Conservation (phyloP, 2,113 vertebrate species). For the Talpa occidentalis region DNA sequence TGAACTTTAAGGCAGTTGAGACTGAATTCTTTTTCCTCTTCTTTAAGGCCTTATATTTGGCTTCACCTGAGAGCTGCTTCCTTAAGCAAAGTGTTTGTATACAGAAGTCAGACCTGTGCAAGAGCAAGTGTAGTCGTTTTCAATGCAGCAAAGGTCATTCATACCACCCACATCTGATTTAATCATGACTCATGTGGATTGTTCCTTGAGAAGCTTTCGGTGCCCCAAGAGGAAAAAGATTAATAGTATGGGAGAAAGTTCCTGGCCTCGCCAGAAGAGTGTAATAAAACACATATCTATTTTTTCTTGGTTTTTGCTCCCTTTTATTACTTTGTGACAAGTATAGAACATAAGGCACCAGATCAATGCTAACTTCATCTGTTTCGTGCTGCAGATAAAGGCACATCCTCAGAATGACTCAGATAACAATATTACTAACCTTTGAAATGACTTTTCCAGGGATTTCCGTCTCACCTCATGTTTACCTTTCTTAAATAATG, state of each 20-base stretch:
- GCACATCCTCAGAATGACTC: neutral
- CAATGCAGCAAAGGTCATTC: neutral
- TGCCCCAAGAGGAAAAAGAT: neutral
- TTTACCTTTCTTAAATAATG: constrained; percentile 6
- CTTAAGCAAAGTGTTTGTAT: neutral
- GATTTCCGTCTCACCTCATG: neutral
- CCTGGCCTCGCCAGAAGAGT: neutral
- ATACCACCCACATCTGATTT: constrained; percentile 47
- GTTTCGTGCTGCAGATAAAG: constrained; percentile 50
- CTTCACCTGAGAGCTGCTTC: neutral
- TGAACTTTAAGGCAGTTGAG: constrained; percentile 7
- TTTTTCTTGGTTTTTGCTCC: neutral
- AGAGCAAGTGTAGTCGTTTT: neutral
- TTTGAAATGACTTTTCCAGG: neutral
- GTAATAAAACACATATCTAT: neutral
- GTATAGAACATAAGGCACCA: constrained; percentile 44
- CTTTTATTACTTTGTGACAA: constrained; percentile 60
- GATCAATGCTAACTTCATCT: neutral
- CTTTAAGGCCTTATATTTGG: neutral
- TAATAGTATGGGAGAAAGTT: neutral
- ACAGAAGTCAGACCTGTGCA: neutral
- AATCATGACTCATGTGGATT: constrained; percentile 27
- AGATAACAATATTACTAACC: neutral
- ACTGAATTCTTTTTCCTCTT: neutral
- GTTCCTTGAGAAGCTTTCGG: constrained; percentile 5